phyloP scores from a whole-genome alignment of 2,113 vertebrate genomes.

The Acrocephalus kingi region DNA sequence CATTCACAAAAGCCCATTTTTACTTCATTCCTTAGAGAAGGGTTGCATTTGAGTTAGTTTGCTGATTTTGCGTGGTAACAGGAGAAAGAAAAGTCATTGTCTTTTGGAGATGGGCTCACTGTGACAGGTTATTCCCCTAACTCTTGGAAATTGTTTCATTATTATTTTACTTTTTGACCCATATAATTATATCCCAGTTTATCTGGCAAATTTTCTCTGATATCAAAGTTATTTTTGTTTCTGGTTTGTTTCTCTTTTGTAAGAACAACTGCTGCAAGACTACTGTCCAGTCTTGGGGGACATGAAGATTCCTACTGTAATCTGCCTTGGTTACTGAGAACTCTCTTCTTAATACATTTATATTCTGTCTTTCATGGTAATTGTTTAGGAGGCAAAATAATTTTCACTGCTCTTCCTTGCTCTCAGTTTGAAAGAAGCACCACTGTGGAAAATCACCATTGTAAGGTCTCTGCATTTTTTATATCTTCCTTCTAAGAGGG shows the following conservation, averaged over 20 bases:
- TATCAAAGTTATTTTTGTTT: background rate
- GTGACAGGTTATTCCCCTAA: background rate
- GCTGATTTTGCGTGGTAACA: background rate
- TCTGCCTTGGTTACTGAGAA: background rate
- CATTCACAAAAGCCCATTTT: background rate
- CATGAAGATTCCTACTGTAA: background rate
- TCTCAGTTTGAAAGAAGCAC: background rate
- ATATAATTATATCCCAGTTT: constrained; percentile 4
- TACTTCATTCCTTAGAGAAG: background rate
- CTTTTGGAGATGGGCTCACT: background rate
- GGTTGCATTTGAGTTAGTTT: background rate
- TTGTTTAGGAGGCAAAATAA: background rate
- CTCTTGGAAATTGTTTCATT: background rate
- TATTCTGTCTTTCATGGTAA: background rate
- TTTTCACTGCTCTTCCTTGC: background rate
- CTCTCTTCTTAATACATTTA: background rate
- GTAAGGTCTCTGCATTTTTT: background rate
- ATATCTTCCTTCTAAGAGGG: background rate
- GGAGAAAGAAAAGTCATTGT: background rate
- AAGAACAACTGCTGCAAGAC: background rate
- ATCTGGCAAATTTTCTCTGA: background rate
- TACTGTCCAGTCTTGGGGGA: background rate
- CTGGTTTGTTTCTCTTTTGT: constrained; percentile 10
- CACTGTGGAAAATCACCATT: background rate
- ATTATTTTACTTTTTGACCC: constrained; percentile 17